A percentile compares a stretch with the other conserved stretches of the same genome.
Conservation (phyloP, 2,797 vertebrate species). For the Ispidina picta region DNA sequence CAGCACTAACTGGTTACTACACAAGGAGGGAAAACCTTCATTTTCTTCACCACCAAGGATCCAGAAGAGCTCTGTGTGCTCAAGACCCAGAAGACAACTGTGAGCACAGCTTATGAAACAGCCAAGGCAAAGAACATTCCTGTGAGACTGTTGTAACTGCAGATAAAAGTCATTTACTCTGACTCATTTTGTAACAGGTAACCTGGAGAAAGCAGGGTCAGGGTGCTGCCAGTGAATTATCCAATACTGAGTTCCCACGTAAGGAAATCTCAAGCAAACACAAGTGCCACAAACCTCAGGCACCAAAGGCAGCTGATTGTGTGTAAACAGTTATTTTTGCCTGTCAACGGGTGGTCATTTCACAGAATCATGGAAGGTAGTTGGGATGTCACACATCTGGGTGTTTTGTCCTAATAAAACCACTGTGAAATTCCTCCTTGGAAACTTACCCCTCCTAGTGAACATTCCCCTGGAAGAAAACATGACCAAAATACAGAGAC, state of each 20-base stretch:
- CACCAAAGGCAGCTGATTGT: neutral
- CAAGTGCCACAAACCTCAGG: neutral
- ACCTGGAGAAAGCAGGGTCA: conserved; percentile 19
- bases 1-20: neutral
- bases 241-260: neutral
- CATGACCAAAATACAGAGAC: neutral
- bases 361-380: neutral
- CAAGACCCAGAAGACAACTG: neutral
- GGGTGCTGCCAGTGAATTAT: conserved; percentile 13
- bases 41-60: neutral
- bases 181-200: conserved; percentile 17
- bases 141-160: neutral
- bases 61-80: neutral
- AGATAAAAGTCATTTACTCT: conserved; percentile 20
- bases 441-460: neutral
- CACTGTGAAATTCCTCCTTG: neutral
- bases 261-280: conserved; percentile 17
- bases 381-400: neutral
- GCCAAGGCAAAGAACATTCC: neutral
- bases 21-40: neutral
- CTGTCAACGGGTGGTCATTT: neutral
- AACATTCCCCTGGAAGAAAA: neutral
- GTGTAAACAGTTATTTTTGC: neutral
- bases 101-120: neutral
- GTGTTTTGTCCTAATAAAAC: neutral